These are phyloP conservation scores for Dipodomys merriami DNA, from an alignment of 2,113 vertebrate genomes.

Conservation along the genomic window DNA sequence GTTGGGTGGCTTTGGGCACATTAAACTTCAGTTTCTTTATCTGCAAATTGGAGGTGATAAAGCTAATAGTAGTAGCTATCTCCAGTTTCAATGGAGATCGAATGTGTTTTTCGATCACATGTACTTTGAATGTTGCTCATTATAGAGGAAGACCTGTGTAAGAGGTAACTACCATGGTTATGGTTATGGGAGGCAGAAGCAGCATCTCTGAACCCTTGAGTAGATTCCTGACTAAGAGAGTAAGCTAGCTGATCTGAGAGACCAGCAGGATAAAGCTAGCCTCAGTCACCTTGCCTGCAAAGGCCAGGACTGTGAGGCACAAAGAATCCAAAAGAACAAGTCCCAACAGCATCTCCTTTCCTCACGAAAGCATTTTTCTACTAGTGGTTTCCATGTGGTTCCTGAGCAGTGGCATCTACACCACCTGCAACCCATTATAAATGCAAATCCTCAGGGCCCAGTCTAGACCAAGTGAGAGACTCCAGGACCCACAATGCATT, in stretches of 20 bases:
- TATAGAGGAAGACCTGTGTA: neutral
- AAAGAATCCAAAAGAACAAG: neutral
- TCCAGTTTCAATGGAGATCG: neutral
- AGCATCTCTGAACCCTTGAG: neutral
- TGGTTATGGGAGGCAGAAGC: fast-evolving
- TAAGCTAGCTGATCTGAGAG: neutral
- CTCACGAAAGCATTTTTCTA: neutral
- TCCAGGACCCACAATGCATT: neutral
- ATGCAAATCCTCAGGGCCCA: neutral
- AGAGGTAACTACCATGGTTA: neutral
- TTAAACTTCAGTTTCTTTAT: neutral
- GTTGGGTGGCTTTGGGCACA: neutral
- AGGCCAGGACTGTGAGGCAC: neutral
- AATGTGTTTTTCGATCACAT: neutral
- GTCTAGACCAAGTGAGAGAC: neutral
- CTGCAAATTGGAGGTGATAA: neutral
- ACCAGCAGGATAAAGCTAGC: neutral
- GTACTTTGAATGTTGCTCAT: neutral
- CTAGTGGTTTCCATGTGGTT: neutral
- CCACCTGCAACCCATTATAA: neutral
- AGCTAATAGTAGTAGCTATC: neutral
- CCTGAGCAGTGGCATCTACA: neutral
- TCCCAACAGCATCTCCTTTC: neutral
- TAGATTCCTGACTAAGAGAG: neutral
- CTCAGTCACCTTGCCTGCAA: neutral